Base-by-base conservation (phyloP, 2,113 vertebrate genomes). In the Melospiza melodia region DNA sequence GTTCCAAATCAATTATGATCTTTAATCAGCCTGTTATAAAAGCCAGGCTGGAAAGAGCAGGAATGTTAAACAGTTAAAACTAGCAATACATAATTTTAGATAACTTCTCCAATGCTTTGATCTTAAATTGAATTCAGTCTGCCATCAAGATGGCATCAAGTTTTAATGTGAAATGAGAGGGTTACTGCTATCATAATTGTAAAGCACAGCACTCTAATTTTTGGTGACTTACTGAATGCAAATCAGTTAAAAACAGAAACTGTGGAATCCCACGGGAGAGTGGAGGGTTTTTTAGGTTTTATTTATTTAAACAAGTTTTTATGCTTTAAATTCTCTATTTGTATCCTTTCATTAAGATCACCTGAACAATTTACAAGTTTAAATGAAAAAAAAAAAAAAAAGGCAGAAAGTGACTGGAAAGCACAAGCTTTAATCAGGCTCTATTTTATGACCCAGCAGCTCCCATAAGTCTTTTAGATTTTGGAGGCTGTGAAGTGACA, bases 401-500 rank as follows among this genome's bases (percentile, higher is more conserved):
- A 12, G 6, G 12, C n/a, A 65, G 75, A 80, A 75, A 58, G 20
- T 43, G 27, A 54, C 37, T 72, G 27, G 66, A 74, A 93, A 94
- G 62, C 37, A 43, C n/a, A 22, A 48, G 41, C 58, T 76, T 87
- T 93, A 93, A 94, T 95, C 75, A 91, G 95, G 59, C 58, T 84
- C 6, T 80, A 71, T 84, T 96, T 95, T 90, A 95, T 80, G 90
- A 94, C 77, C 51, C 6, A 61, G 84, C 10, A 12, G 28, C 63
- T 96, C 94, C 88, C 74, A 12, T 25, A 63, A 37, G 87, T 17
- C 81, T 87, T 95, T 66, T 83, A 85, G 59, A 89, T 93, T 94
- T 94, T 81, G 94, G 93, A 96, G 48, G 43, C 87, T 93, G 81
- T 81, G 88, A 97, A 97, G 91, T 46, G 28, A 97, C 94, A 95